phyloP scores from a whole-genome alignment of 2,113 vertebrate species.

The Astur gentilis region DNA sequence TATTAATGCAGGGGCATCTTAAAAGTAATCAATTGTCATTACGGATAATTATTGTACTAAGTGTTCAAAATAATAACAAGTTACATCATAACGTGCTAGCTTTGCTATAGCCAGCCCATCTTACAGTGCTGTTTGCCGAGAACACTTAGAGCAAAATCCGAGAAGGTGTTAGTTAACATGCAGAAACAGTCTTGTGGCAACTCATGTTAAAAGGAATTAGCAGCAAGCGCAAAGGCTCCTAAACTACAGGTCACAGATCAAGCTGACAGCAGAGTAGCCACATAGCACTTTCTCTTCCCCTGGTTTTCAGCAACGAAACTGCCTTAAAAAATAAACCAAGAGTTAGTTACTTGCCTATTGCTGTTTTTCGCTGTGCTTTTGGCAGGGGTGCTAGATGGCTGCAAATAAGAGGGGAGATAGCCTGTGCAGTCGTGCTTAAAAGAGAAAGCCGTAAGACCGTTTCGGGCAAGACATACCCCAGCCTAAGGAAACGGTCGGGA shows the following conservation, averaged over 20 bases:
- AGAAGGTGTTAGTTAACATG: not conserved
- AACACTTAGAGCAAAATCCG: not conserved
- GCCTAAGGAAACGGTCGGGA: not conserved
- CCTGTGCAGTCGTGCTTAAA: not conserved
- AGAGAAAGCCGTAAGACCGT: not conserved
- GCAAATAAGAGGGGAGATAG: not conserved
- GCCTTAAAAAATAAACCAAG: not conserved
- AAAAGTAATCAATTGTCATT: not conserved
- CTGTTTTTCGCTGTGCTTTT: not conserved
- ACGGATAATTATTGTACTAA: not conserved
- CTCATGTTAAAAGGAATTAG: not conserved
- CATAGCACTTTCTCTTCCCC: not conserved
- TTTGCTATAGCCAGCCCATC: not conserved
- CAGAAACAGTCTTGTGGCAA: not conserved
- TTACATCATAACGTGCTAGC: not conserved
- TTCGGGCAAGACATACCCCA: not conserved
- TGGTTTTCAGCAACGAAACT: not conserved
- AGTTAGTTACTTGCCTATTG: not conserved
- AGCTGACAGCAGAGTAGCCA: not conserved
- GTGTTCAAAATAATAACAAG: not conserved
- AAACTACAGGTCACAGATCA: not conserved
- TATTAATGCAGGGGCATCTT: not conserved
- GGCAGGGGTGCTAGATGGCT: not conserved
- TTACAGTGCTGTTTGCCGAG: not conserved
- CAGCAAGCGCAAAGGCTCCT: not conserved